Evolutionary conservation across 2,888 invertebrate species (phyloP), one percentile per base, ranked within the genome.

Genomic region (Drosophila rubida): DNA sequence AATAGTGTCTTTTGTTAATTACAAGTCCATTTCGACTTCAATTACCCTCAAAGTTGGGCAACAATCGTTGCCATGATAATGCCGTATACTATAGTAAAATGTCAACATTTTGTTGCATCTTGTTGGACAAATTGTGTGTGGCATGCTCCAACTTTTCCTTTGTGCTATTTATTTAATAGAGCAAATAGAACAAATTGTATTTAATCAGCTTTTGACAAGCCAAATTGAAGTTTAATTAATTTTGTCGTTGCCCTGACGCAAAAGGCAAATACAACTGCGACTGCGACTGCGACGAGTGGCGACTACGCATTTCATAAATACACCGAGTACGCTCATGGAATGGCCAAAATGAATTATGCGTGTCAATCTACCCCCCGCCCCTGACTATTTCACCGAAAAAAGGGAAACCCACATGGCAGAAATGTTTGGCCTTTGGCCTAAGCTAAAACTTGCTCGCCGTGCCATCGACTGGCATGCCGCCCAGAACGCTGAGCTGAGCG

Each of bases 221-320:
- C 30, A 82, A 85, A 82, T 85, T 76, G 68, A 85, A 74, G 53
- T 63, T 80, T 87, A 73, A 87, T 82, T 82, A 85, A 85, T 82
- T 80, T 70, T 41, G 32, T 22, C 57, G 53, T 54, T 55, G 65
- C 42, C 51, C 25, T 7, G 55, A 13, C 53, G 69, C n/a, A 76
- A 74, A 39, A n/a, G 39, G 41, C n/a, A 65, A 60, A 59, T 48
- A 70, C 13, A 25, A 37, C 13, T 37, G 14, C 13, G 7, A 37
- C 13, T 45, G 57, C n/a, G 30, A 30, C 30, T 1, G 5, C 30
- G 4, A 30, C 30, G 4, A 11, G 7, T 25, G 25, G 25, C 25
- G 25, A 25, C 25, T 25, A 25, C 25, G 25, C 11, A 42, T 30
- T 16, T 23, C 49, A 54, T 51, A 63, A 63, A 74, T 74, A 50